These are phyloP conservation scores for Drosophila gunungcola DNA, from an alignment of 1,140 invertebrate genomes.

Conservation along the genomic window DNA sequence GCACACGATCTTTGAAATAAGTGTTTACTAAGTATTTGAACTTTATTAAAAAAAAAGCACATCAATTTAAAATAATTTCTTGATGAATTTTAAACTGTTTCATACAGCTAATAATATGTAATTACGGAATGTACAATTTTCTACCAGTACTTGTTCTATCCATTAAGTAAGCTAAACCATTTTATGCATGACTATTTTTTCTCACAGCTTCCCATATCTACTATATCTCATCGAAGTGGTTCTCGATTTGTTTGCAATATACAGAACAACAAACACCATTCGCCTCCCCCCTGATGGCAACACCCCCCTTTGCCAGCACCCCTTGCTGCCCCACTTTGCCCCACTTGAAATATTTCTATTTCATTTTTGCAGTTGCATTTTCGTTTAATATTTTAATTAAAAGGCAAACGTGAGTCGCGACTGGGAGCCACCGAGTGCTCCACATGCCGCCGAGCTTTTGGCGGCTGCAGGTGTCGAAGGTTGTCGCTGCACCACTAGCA, in stretches of 20 bases:
- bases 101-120: neutral
- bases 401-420: slow-evolving; percentile 71
- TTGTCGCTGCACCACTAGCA: slow-evolving; percentile 49
- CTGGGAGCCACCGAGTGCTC: slow-evolving; percentile 52
- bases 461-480: slow-evolving; percentile 77
- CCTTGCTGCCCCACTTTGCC: slow-evolving; percentile 5
- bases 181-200: slow-evolving; percentile 5
- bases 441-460: slow-evolving; percentile 56
- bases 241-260: slow-evolving; percentile 18
- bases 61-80: neutral
- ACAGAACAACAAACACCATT: slow-evolving; percentile 5
- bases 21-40: too few species aligned
- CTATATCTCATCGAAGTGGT: slow-evolving; percentile 22
- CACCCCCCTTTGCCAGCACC: neutral
- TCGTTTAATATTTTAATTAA: slow-evolving; percentile 83
- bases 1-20: too few species aligned
- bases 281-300: neutral
- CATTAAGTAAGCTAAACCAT: neutral
- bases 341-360: slow-evolving; percentile 33
- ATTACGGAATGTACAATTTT: neutral
- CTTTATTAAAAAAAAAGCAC: too few species aligned
- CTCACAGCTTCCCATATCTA: slow-evolving; percentile 21
- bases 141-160: neutral
- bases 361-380: slow-evolving; percentile 66
- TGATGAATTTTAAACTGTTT: neutral